These are phyloP conservation scores for Mesoclemmys tuberculata DNA, from an alignment of 2,113 vertebrate genomes.

Conservation along the genomic window DNA sequence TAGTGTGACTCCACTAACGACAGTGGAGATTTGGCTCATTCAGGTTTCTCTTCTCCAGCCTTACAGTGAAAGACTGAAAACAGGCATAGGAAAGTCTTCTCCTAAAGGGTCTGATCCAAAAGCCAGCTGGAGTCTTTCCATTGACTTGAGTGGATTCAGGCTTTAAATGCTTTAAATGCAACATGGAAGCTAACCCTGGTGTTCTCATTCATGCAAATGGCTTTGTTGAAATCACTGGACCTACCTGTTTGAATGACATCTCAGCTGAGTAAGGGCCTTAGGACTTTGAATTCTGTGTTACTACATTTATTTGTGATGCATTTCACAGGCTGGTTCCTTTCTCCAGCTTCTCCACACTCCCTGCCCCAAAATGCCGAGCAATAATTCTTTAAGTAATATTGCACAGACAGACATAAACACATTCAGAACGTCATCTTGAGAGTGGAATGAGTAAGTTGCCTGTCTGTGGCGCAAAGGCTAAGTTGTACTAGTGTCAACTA, in stretches of 20 bases:
- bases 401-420: neutral
- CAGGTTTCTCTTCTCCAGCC: neutral
- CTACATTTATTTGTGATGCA: neutral
- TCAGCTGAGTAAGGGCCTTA: neutral
- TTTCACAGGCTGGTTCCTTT: neutral
- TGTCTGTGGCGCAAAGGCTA: neutral
- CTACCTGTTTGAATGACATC: neutral
- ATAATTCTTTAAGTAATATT: neutral
- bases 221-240: neutral
- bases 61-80: neutral
- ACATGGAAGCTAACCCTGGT: neutral
- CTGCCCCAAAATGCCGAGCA: neutral
- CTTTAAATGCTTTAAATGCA: constrained; percentile 2
- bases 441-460: neutral
- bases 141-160: neutral
- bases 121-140: constrained; percentile 17
- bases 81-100: neutral
- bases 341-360: neutral
- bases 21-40: neutral
- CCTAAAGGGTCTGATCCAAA: neutral
- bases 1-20: neutral
- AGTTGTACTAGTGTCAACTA: neutral
- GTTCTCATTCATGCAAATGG: neutral
- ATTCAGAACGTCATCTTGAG: neutral
- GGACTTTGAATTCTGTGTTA: neutral